Conservation (phyloP, 1,140 invertebrate species). For the Trichonephila clavata region DNA sequence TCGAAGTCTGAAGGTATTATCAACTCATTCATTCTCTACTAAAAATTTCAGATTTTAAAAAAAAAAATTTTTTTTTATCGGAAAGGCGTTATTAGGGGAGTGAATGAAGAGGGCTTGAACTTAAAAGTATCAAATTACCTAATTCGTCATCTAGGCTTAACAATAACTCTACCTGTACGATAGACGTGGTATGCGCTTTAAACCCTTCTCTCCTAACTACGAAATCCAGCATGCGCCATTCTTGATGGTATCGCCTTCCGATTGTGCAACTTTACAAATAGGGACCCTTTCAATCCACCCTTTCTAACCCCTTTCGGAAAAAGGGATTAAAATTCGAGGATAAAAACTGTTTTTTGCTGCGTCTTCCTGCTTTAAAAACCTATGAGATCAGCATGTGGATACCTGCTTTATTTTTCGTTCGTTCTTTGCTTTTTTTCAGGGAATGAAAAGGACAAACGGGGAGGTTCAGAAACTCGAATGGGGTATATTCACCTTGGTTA, state of each 20-base stretch:
- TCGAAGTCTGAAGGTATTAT: too few species aligned
- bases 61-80: neutral
- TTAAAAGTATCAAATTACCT: slow-evolving; percentile 27
- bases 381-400: slow-evolving; percentile 33
- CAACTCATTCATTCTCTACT: too few species aligned
- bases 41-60: too few species aligned
- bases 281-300: slow-evolving; percentile 43
- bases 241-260: slow-evolving; percentile 1
- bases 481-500: slow-evolving; percentile 71
- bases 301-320: slow-evolving; percentile 39
- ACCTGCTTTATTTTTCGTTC: slow-evolving; percentile 47
- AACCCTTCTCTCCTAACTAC: neutral
- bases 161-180: neutral
- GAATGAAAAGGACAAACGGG: neutral
- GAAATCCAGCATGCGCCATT: neutral
- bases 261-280: slow-evolving; percentile 58
- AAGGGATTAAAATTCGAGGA: slow-evolving; percentile 64
- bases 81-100: neutral
- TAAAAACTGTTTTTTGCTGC: slow-evolving; percentile 17
- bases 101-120: neutral
- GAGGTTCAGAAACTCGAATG: slow-evolving; percentile 10
- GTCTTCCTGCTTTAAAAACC: slow-evolving; percentile 63
- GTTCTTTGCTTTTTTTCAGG: neutral
- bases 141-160: slow-evolving; percentile 30
- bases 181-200: neutral